Percentiles rank a stretch among this genome's conserved stretches.
These are phyloP conservation scores for Anoplolepis gracilipes DNA, from an alignment of 1,140 invertebrate species.

Conservation along the genomic window DNA sequence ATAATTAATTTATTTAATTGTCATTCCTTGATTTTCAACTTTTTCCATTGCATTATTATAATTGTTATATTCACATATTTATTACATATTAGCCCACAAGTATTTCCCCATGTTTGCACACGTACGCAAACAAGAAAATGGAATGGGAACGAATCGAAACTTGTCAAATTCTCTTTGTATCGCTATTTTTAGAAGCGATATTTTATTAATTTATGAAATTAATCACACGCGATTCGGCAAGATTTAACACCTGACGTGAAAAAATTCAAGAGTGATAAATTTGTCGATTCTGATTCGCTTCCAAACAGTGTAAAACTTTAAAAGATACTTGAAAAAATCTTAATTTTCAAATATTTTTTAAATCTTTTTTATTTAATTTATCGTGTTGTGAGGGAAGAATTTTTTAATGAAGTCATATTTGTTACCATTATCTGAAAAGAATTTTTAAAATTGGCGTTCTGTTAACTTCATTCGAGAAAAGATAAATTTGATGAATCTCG, in stretches of 20 bases:
- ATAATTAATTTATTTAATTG: constrained; percentile 4
- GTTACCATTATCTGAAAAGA: neutral
- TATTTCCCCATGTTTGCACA: constrained; percentile 19
- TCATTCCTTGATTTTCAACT: neutral
- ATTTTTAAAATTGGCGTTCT: neutral
- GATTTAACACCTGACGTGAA: neutral
- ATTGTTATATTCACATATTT: neutral
- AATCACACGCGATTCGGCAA: neutral
- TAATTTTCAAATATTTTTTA: neutral
- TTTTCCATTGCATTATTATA: neutral
- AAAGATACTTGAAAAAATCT: neutral
- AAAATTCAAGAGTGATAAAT: neutral
- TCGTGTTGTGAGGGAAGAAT: neutral
- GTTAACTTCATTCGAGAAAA: neutral
- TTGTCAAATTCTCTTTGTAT: constrained; percentile 9
- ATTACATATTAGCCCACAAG: neutral
- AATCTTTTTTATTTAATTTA: neutral
- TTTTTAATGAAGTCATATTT: neutral
- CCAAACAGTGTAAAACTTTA: neutral
- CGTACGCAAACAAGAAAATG: constrained; percentile 8
- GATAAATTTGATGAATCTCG: constrained; percentile 28
- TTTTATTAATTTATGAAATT: neutral
- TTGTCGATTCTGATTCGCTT: neutral
- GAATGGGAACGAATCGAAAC: constrained; percentile 1
- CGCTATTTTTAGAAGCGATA: neutral